These are phyloP conservation scores for Empis stercorea DNA, from an alignment of 2,888 invertebrate species.

Conservation along the genomic window DNA sequence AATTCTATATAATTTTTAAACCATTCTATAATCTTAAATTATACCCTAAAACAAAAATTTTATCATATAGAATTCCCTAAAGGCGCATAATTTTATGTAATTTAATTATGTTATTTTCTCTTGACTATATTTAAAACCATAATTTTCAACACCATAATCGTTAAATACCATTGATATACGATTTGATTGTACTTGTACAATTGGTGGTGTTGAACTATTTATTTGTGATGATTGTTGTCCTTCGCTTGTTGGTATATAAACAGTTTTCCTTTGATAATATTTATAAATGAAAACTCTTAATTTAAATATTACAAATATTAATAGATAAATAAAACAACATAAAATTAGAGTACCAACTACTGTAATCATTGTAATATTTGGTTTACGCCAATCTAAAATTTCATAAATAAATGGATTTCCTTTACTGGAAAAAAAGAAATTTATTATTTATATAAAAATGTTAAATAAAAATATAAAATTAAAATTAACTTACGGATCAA, in stretches of 20 bases:
- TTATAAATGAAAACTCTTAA: constrained; percentile 25
- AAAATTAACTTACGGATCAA: constrained; percentile 37
- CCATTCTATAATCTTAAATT: too few relatives aligned
- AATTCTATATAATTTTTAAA: too few relatives aligned
- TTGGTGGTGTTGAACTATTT: neutral
- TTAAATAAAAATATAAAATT: neutral
- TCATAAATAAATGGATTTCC: constrained; percentile 58
- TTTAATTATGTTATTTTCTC: too few relatives aligned
- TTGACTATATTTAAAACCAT: neutral
- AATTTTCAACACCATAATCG: constrained; percentile 1
- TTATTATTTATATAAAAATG: too few relatives aligned
- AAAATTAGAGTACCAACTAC: constrained; percentile 26
- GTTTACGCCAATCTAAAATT: constrained; percentile 61
- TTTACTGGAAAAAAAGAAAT: constrained; percentile 28
- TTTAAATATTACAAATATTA: constrained; percentile 30
- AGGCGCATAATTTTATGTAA: too few relatives aligned
- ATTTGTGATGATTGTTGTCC: neutral
- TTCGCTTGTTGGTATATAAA: constrained; percentile 25
- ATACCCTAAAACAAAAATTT: too few relatives aligned
- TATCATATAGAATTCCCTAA: too few relatives aligned
- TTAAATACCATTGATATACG: neutral
- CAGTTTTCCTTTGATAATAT: constrained; percentile 19
- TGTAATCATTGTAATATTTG: constrained; percentile 33
- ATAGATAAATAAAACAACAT: constrained; percentile 25
- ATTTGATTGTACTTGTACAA: constrained; percentile 1